Evolutionary conservation across 2,797 vertebrate species (phyloP).

Genomic region (Discoglossus pictus): DNA sequence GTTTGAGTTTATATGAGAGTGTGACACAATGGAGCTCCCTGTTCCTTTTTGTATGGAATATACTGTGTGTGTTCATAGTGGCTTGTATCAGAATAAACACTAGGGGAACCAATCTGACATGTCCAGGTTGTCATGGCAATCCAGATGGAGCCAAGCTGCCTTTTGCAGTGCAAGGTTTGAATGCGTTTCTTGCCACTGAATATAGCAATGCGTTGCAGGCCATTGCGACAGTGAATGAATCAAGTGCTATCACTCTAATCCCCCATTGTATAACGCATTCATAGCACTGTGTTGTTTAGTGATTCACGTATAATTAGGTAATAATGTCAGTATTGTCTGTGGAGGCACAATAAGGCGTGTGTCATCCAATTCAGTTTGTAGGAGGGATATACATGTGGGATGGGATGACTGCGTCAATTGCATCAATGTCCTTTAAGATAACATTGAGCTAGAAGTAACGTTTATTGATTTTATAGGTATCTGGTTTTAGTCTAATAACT

Average conservation of each 20-base stretch:
- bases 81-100: slow-evolving; percentile 34
- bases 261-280: too few species aligned
- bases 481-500: too few species aligned
- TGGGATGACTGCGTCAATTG: too few species aligned
- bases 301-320: too few species aligned
- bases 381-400: too few species aligned
- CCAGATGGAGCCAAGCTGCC: slow-evolving; percentile 39
- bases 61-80: slow-evolving; percentile 20
- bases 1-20: slow-evolving; percentile 7
- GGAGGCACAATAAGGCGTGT: too few species aligned
- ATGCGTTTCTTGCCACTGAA: slow-evolving; percentile 19
- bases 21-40: slow-evolving; percentile 8
- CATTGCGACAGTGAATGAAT: slow-evolving; percentile 2
- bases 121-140: slow-evolving; percentile 60
- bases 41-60: slow-evolving; percentile 15
- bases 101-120: slow-evolving; percentile 45
- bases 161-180: slow-evolving; percentile 46
- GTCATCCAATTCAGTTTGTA: too few species aligned
- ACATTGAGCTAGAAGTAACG: too few species aligned
- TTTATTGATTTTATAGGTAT: too few species aligned
- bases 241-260: not conserved
- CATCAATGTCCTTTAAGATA: too few species aligned
- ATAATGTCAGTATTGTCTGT: too few species aligned
- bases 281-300: too few species aligned
- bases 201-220: slow-evolving; percentile 14